Percentiles rank a stretch among this genome's conserved stretches.
These are phyloP conservation scores for Coptotermes formosanus DNA, from an alignment of 1,140 invertebrate species.

Conservation along the genomic window DNA sequence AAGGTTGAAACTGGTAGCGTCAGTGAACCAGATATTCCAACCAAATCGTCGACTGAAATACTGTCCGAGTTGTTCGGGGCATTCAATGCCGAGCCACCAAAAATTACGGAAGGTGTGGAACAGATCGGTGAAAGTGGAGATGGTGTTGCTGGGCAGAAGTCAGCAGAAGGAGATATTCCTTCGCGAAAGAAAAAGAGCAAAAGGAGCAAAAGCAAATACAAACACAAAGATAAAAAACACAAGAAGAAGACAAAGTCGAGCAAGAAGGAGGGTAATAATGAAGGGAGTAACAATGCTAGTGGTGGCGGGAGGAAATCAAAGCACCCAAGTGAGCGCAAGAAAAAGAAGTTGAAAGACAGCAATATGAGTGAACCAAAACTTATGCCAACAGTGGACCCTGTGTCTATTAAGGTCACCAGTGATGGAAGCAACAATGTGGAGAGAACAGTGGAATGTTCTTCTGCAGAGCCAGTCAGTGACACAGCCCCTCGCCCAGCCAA, in stretches of 20 bases:
- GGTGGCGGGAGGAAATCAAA: neutral
- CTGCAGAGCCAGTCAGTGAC: neutral
- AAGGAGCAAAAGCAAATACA: conserved; percentile 54
- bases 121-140: neutral
- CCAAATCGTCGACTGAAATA: conserved; percentile 74
- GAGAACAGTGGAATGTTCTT: neutral
- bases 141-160: neutral
- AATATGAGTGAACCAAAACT: neutral
- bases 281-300: neutral
- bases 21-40: conserved; percentile 25
- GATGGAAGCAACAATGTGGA: neutral
- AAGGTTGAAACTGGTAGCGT: neutral
- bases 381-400: neutral
- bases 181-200: conserved; percentile 38
- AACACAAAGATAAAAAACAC: conserved; percentile 55
- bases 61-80: conserved; percentile 74
- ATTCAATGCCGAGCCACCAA: conserved; percentile 55
- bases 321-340: neutral
- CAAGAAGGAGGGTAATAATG: conserved; percentile 41
- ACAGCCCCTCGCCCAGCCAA: neutral
- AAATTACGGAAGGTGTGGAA: neutral
- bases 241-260: conserved; percentile 59
- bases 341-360: neutral
- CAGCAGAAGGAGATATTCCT: neutral
- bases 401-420: neutral